A percentile compares a stretch with the other conserved stretches of the same genome.
Evolutionary conservation across 2,888 invertebrate species (phyloP).

Genomic region (Gryllus longicercus): DNA sequence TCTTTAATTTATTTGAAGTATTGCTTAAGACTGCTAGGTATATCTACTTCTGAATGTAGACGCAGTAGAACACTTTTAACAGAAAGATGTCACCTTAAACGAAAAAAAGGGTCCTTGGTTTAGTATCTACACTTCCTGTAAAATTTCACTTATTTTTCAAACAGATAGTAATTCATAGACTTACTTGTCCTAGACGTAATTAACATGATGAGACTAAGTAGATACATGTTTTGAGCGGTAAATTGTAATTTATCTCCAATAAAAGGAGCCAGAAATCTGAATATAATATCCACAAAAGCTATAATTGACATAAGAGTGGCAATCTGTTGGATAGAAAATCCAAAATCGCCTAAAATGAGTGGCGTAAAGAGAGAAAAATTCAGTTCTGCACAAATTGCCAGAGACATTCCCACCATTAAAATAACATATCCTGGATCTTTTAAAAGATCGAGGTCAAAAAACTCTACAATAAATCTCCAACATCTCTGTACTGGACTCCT

Average conservation of each 20-base stretch:
- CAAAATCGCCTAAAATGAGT: conserved; percentile 62
- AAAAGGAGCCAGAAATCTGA: conserved; percentile 62
- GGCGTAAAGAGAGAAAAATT: conserved; percentile 66
- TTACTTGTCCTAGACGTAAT: conserved; percentile 62
- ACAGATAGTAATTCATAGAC: conserved; percentile 42
- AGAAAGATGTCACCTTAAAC: no score
- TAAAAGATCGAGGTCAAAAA: conserved; percentile 64
- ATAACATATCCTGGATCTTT: conserved; percentile 65
- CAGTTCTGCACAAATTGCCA: conserved; percentile 65
- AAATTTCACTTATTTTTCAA: not conserved
- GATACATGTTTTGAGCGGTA: conserved; percentile 62
- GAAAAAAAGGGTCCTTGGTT: no score
- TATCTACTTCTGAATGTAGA: no score
- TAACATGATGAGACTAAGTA: conserved; percentile 58
- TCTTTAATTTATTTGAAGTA: no score
- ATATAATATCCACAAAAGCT: conserved; percentile 60
- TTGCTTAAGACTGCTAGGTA: no score
- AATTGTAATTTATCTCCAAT: conserved; percentile 62
- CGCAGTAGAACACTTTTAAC: no score
- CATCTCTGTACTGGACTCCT: conserved; percentile 11
- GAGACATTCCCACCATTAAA: conserved; percentile 63
- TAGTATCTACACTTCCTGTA: not conserved
- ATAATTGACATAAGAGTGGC: conserved; percentile 62
- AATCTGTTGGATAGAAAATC: conserved; percentile 56
- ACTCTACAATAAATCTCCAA: conserved; percentile 53